Percentiles rank a stretch among this genome's conserved stretches.
Evolutionary conservation across 2,888 invertebrate genomes (phyloP).

Genomic region (Cantharis lateralis): DNA sequence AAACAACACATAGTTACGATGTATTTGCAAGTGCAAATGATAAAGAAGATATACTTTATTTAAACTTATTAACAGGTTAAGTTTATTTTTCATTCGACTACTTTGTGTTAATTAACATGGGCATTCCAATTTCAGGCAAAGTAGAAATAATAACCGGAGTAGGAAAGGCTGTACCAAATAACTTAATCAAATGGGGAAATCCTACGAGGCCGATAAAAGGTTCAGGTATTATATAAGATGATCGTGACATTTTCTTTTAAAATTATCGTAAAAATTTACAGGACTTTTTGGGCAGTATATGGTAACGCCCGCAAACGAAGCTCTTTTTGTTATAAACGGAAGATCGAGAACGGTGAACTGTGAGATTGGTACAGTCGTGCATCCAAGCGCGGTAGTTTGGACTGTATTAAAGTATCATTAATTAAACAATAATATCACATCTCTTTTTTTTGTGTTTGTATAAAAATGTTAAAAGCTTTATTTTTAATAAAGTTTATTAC

Average conservation of each 20-base stretch:
- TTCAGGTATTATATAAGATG: slow-evolving; percentile 54
- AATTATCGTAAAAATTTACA: slow-evolving; percentile 27
- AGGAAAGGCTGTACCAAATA: slow-evolving; percentile 63
- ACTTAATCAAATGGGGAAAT: slow-evolving; percentile 66
- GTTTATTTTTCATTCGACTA: background rate
- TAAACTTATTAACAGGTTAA: slow-evolving; percentile 69
- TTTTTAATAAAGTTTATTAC: slow-evolving; percentile 22
- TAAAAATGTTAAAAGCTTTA: slow-evolving; percentile 26
- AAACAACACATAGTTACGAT: slow-evolving; percentile 73
- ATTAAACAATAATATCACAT: slow-evolving; percentile 29
- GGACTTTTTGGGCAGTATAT: slow-evolving; percentile 74
- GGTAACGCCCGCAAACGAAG: slow-evolving; percentile 72
- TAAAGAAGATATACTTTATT: slow-evolving; percentile 72
- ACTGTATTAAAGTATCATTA: slow-evolving; percentile 65
- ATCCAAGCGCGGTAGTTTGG: slow-evolving; percentile 70
- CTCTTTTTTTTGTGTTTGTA: slow-evolving; percentile 20
- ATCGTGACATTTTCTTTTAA: background rate
- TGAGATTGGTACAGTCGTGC: slow-evolving; percentile 71
- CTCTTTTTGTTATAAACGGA: slow-evolving; percentile 73
- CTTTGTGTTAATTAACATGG: background rate
- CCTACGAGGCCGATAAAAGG: slow-evolving; percentile 69
- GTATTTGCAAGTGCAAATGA: slow-evolving; percentile 73
- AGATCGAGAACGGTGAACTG: slow-evolving; percentile 74
- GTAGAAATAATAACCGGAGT: slow-evolving; percentile 78
- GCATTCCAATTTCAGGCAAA: slow-evolving; percentile 60